Conservation (phyloP, 53 echinoderm and acorn worm genomes). For the Holothuria scabra region DNA sequence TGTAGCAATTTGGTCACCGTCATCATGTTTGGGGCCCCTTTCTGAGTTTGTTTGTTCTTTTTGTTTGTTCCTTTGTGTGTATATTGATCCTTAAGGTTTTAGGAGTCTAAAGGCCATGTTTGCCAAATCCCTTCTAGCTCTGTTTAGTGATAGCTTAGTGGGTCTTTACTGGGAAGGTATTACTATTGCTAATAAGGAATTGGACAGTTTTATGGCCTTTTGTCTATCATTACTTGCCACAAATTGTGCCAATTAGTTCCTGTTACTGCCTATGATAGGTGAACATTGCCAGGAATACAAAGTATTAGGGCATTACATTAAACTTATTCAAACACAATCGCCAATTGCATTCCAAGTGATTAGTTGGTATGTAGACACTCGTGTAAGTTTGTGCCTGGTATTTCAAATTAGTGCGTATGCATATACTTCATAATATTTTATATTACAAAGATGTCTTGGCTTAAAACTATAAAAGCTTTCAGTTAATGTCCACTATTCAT, state of each 20-base stretch:
- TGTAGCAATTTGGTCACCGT: constrained; percentile 34
- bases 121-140: constrained; percentile 17
- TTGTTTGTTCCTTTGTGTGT: constrained; percentile 37
- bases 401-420: too few species aligned
- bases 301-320: too few species aligned
- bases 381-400: too few species aligned
- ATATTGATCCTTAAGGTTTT: constrained; percentile 23
- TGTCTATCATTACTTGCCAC: constrained; percentile 12
- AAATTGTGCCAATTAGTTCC: constrained; percentile 25
- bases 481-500: too few species aligned
- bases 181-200: constrained; percentile 21
- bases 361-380: too few species aligned
- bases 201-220: constrained; percentile 40
- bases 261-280: too few species aligned
- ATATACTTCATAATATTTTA: too few species aligned
- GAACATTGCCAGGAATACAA: too few species aligned
- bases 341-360: too few species aligned
- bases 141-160: constrained; percentile 42
- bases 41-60: not conserved
- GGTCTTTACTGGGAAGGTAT: constrained; percentile 33
- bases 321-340: too few species aligned
- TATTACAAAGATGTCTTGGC: too few species aligned
- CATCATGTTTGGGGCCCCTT: constrained; percentile 24
- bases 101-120: constrained; percentile 45
- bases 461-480: too few species aligned